These are phyloP conservation scores for Litoditis marina DNA, from an alignment of 2,888 invertebrate species.

Conservation along the genomic window DNA sequence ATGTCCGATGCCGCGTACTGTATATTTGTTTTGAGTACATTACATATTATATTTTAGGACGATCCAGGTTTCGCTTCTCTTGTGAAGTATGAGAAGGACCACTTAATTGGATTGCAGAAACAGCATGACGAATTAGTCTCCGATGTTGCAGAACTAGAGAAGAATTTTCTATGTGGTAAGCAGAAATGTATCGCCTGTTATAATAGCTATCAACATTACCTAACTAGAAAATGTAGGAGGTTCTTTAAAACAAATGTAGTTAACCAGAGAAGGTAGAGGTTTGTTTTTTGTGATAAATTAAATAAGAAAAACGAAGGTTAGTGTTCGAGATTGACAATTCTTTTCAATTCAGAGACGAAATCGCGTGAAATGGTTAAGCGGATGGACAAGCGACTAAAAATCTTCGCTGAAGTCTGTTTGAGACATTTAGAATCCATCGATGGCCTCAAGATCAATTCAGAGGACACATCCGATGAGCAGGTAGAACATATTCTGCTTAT, in stretches of 20 bases:
- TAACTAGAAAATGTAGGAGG: too few relatives aligned
- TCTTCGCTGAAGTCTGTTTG: constrained; percentile 45
- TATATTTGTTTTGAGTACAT: neutral
- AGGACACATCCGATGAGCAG: constrained; percentile 40
- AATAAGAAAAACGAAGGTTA: neutral
- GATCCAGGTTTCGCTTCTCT: constrained; percentile 48
- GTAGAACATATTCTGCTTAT: too few relatives aligned
- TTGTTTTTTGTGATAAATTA: too few relatives aligned
- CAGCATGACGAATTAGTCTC: constrained; percentile 35
- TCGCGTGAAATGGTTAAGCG: constrained; percentile 47
- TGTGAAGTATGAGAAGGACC: constrained; percentile 51
- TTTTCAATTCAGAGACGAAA: constrained; percentile 32
- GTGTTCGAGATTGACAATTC: constrained; percentile 3
- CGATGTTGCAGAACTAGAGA: constrained; percentile 51
- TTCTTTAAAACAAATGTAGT: too few relatives aligned
- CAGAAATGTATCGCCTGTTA: too few relatives aligned
- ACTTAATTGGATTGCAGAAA: constrained; percentile 43
- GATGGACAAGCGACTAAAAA: constrained; percentile 47
- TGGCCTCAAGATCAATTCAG: constrained; percentile 44
- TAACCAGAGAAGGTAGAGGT: too few relatives aligned
- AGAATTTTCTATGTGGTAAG: constrained; percentile 51
- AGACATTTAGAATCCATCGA: constrained; percentile 56
- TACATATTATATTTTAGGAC: constrained; percentile 27
- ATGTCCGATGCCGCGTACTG: too few relatives aligned
- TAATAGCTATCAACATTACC: too few relatives aligned